phyloP scores from a whole-genome alignment of 2,888 invertebrate species.

The Ischnura elegans region DNA sequence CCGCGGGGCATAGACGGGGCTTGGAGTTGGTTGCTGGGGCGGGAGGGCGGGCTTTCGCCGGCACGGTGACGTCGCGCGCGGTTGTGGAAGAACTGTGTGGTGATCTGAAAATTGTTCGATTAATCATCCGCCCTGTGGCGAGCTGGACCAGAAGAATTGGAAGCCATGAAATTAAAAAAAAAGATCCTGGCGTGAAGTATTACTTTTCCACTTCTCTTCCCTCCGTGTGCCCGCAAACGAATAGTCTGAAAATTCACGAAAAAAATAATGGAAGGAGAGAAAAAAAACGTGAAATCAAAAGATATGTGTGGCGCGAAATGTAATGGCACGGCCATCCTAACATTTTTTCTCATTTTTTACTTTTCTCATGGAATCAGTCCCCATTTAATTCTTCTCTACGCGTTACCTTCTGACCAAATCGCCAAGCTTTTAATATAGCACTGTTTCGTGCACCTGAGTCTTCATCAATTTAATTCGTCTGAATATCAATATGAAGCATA shows the following conservation, averaged over 20 bases:
- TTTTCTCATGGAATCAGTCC: neutral
- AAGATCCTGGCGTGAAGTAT: slow-evolving; percentile 24
- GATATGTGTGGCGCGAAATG: slow-evolving; percentile 7
- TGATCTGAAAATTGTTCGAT: slow-evolving; percentile 47
- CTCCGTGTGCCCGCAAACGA: neutral
- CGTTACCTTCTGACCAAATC: neutral
- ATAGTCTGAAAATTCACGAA: neutral
- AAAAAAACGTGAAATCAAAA: neutral
- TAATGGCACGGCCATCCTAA: neutral
- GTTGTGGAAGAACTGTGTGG: neutral
- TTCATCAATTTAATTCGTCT: slow-evolving; percentile 17
- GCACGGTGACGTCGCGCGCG: neutral
- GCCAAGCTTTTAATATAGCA: no score
- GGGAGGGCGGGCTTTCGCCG: neutral
- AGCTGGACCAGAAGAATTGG: slow-evolving; percentile 36
- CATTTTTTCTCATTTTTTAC: neutral
- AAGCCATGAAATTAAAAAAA: slow-evolving; percentile 22
- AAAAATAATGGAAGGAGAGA: neutral
- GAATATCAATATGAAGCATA: no score
- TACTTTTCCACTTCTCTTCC: neutral
- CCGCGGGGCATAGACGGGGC: neutral
- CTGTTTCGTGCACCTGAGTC: no score
- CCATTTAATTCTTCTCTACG: neutral
- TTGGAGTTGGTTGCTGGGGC: neutral
- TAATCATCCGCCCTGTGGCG: slow-evolving; percentile 25